Percentiles rank a stretch among this genome's conserved stretches.
Evolutionary conservation across 2,113 vertebrate genomes (phyloP).

Genomic region (Peromyscus polionotus): DNA sequence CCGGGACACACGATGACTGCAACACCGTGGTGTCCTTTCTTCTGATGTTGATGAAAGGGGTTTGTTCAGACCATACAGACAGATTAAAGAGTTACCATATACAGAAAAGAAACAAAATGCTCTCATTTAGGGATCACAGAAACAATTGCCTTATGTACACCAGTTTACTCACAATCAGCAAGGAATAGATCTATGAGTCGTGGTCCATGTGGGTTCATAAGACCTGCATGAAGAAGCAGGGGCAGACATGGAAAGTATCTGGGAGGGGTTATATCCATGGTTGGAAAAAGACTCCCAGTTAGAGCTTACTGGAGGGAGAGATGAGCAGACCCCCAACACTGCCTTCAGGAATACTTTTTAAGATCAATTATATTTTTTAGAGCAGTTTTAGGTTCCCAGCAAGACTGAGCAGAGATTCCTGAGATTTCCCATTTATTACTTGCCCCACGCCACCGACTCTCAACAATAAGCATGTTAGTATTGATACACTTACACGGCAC

Average conservation of each 20-base stretch:
- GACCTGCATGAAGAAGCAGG: background rate
- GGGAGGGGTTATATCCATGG: rapidly evolving
- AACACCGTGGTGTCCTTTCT: background rate
- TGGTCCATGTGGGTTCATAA: too few species aligned
- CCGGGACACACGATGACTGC: background rate
- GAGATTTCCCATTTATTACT: background rate
- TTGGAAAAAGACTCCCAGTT: background rate
- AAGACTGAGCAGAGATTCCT: background rate
- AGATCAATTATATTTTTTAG: background rate
- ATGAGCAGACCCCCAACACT: background rate
- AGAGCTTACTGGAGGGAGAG: background rate
- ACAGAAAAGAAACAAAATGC: conserved; percentile 42
- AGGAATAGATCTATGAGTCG: background rate
- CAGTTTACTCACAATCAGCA: background rate
- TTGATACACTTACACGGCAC: background rate
- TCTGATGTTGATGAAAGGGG: conserved; percentile 64
- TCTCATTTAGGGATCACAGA: conserved; percentile 8
- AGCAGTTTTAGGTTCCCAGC: background rate
- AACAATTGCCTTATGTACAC: background rate
- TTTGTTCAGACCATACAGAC: conserved; percentile 24
- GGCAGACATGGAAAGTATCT: background rate
- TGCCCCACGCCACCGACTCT: rapidly evolving
- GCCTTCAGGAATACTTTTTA: background rate
- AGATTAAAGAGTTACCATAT: background rate
- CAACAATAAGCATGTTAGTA: background rate